Percentiles rank a stretch among this genome's conserved stretches.
Evolutionary conservation across 2,797 vertebrate genomes (phyloP).

Genomic region (Microctenopoma steveboyesi): DNA sequence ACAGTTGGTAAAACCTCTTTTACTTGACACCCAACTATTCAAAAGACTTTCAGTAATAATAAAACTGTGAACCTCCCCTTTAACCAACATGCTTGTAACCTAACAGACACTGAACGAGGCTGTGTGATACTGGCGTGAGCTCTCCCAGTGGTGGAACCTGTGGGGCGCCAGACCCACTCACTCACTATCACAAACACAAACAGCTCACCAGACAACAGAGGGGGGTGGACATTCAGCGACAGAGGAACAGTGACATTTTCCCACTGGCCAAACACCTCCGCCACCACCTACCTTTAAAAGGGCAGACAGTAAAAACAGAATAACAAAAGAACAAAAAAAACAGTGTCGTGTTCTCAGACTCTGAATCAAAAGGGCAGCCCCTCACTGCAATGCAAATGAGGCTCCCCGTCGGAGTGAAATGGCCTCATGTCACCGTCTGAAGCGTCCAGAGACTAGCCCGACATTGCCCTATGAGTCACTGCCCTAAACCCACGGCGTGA

Average conservation of each 20-base stretch:
- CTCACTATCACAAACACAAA: slow-evolving; percentile 30
- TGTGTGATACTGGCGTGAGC: slow-evolving; percentile 20
- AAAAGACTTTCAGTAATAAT: too few species aligned
- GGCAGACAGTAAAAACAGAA: slow-evolving; percentile 54
- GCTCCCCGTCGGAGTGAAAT: slow-evolving; percentile 48
- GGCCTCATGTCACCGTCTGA: slow-evolving; percentile 61
- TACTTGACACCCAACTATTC: too few species aligned
- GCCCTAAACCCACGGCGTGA: slow-evolving; percentile 16
- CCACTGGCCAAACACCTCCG: slow-evolving; percentile 44
- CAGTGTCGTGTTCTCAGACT: slow-evolving; percentile 48
- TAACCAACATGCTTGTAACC: not conserved
- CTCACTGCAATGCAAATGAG: slow-evolving; percentile 69
- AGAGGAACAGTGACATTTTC: slow-evolving; percentile 49
- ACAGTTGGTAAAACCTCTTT: too few species aligned
- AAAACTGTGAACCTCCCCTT: too few species aligned
- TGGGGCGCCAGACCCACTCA: slow-evolving; percentile 29
- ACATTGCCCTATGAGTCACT: slow-evolving; percentile 57
- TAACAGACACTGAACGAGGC: not conserved
- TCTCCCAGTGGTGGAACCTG: slow-evolving; percentile 1
- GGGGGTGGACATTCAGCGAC: slow-evolving; percentile 15
- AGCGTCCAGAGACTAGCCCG: slow-evolving; percentile 31
- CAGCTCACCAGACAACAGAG: slow-evolving; percentile 29
- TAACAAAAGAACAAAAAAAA: slow-evolving; percentile 44
- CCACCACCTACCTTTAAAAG: slow-evolving; percentile 30
- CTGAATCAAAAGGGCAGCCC: slow-evolving; percentile 64